Evolutionary conservation across 2,797 vertebrate genomes (phyloP).

Genomic region (Crenuchus spilurus): DNA sequence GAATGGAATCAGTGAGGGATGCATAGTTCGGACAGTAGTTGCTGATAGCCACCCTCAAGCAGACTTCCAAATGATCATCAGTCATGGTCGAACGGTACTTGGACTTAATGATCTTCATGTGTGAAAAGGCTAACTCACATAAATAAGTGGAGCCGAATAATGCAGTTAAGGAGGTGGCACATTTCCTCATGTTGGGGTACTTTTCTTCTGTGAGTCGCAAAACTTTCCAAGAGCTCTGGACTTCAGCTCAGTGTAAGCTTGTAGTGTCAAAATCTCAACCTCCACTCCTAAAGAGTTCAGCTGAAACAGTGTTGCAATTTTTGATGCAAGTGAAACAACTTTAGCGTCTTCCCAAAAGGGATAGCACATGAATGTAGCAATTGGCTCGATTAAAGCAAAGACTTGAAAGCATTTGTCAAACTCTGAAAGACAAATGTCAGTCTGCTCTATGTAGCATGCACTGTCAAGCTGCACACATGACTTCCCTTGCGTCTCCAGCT

Average conservation of each 20-base stretch:
- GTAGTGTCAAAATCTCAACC: constrained; percentile 30
- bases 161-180: background rate
- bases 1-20: too few species aligned
- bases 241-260: constrained; percentile 13
- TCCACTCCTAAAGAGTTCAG: constrained; percentile 10
- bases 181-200: constrained; percentile 18
- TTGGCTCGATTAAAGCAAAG: constrained; percentile 10
- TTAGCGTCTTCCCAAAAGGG: constrained; percentile 8
- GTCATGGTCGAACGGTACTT: constrained; percentile 3
- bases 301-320: constrained; percentile 21
- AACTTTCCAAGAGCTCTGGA: background rate
- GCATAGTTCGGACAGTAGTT: too few species aligned
- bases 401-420: constrained; percentile 12
- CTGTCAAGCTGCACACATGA: background rate
- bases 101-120: constrained; percentile 2
- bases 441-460: background rate
- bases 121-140: too few species aligned
- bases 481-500: background rate
- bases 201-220: constrained; percentile 4
- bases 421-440: background rate
- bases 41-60: constrained; percentile 4
- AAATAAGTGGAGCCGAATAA: too few species aligned
- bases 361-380: constrained; percentile 20
- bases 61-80: constrained; percentile 13
- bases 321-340: constrained; percentile 11